Percentiles rank a stretch among this genome's conserved stretches.
phyloP scores from a whole-genome alignment of 1,140 invertebrate species.

The Drosophila rufa region DNA sequence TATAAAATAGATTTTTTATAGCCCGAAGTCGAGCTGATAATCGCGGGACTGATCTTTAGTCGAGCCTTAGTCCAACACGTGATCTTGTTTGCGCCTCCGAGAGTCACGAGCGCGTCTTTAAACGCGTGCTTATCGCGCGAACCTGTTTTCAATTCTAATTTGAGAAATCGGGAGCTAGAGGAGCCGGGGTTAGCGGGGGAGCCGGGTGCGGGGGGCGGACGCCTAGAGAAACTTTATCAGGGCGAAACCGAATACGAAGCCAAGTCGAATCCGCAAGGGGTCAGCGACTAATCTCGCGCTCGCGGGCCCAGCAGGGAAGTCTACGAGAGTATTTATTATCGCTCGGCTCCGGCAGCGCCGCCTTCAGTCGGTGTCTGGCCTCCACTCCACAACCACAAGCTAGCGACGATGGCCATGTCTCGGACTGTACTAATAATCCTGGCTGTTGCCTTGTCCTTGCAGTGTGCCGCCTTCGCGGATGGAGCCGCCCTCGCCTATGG shows the following conservation, averaged over 20 bases:
- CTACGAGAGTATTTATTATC: constrained; percentile 32
- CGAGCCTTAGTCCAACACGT: constrained; percentile 57
- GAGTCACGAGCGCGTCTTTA: constrained; percentile 54
- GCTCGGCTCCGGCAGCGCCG: neutral
- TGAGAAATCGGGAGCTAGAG: constrained; percentile 14
- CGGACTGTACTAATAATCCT: constrained; percentile 65
- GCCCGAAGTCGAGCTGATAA: constrained; percentile 15
- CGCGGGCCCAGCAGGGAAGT: constrained; percentile 21
- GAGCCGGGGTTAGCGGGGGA: neutral
- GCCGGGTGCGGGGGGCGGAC: neutral
- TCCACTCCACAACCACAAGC: constrained; percentile 5
- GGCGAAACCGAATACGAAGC: constrained; percentile 38
- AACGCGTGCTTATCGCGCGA: constrained; percentile 62
- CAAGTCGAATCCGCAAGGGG: constrained; percentile 49
- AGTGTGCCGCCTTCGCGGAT: constrained; percentile 72
- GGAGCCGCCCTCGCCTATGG: constrained; percentile 51
- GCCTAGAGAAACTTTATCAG: constrained; percentile 57
- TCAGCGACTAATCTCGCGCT: constrained; percentile 43
- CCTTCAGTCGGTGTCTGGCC: constrained; percentile 52
- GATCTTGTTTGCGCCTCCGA: constrained; percentile 63
- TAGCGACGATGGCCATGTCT: constrained; percentile 36
- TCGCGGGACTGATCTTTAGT: constrained; percentile 26
- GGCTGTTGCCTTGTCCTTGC: constrained; percentile 57
- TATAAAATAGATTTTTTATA: constrained; percentile 19
- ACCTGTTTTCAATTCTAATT: constrained; percentile 57